Evolutionary conservation across 2,888 invertebrate species (phyloP).

Genomic region (Melangyna quadrimaculata): DNA sequence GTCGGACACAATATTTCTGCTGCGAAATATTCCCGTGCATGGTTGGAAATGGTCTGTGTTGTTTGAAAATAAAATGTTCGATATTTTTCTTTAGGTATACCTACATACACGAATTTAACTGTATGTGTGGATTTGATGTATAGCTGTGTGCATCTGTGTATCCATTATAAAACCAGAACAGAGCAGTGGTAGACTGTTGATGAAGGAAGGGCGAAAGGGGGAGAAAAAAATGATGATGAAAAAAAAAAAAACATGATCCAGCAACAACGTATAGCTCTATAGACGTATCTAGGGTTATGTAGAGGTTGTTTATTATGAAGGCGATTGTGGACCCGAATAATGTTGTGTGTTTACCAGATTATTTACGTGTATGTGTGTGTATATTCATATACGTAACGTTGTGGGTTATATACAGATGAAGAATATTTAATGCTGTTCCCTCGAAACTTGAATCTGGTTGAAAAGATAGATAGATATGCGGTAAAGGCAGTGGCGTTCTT

Average conservation of each 20-base stretch:
- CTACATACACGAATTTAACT: constrained; percentile 4
- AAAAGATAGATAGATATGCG: constrained; percentile 64
- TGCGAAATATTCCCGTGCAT: constrained; percentile 61
- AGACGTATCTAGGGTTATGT: constrained; percentile 47
- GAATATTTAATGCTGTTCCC: constrained; percentile 70
- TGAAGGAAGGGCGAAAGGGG: constrained; percentile 22
- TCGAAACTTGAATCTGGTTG: constrained; percentile 65
- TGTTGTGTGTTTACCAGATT: constrained; percentile 23
- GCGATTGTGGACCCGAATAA: constrained; percentile 53
- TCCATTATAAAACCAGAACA: constrained; percentile 61
- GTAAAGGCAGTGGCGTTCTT: constrained; percentile 66
- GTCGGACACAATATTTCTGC: constrained; percentile 22
- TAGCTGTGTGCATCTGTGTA: constrained; percentile 44
- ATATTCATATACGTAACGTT: constrained; percentile 9
- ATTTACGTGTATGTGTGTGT: constrained; percentile 6
- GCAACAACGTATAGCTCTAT: constrained; percentile 47
- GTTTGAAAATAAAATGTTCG: constrained; percentile 59
- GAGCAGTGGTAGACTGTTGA: constrained; percentile 7
- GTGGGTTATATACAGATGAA: constrained; percentile 43
- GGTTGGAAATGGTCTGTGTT: constrained; percentile 55
- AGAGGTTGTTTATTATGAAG: constrained; percentile 65
- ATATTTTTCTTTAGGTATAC: constrained; percentile 51
- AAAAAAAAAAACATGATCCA: constrained; percentile 51
- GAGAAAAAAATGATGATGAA: constrained; percentile 43
- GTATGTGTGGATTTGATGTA: neutral